phyloP scores from a whole-genome alignment of 2,113 vertebrate species.

The Phrynosoma blainvillii region DNA sequence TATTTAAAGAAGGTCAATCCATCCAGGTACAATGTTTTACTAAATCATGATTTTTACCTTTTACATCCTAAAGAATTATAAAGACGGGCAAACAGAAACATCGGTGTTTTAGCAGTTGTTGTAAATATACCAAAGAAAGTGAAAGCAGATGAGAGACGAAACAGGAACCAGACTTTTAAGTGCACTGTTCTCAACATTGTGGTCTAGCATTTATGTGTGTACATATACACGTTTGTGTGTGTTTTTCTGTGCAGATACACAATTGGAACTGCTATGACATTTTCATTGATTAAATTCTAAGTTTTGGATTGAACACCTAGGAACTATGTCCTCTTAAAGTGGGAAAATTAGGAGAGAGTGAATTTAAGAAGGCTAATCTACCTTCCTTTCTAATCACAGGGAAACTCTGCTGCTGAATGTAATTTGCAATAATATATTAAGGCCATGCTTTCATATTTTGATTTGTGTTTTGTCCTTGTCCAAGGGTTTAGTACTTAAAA shows the following conservation, averaged over 20 bases:
- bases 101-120: background rate
- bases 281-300: background rate
- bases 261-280: background rate
- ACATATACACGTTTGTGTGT: too few relatives aligned
- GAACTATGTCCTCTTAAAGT: background rate
- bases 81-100: conserved; percentile 20
- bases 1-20: background rate
- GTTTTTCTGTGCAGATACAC: background rate
- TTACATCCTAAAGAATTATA: background rate
- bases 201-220: background rate
- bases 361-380: background rate
- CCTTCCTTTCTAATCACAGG: background rate
- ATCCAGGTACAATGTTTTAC: background rate
- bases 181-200: background rate
- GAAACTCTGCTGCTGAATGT: background rate
- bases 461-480: background rate
- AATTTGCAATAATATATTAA: background rate
- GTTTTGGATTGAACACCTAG: background rate
- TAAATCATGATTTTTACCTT: background rate
- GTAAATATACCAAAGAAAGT: background rate
- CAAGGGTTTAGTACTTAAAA: background rate
- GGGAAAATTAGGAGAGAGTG: background rate
- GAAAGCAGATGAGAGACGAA: background rate
- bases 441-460: background rate
- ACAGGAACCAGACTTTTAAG: background rate